phyloP scores from a whole-genome alignment of 2,888 invertebrate species.

The Tethea ocularis region DNA sequence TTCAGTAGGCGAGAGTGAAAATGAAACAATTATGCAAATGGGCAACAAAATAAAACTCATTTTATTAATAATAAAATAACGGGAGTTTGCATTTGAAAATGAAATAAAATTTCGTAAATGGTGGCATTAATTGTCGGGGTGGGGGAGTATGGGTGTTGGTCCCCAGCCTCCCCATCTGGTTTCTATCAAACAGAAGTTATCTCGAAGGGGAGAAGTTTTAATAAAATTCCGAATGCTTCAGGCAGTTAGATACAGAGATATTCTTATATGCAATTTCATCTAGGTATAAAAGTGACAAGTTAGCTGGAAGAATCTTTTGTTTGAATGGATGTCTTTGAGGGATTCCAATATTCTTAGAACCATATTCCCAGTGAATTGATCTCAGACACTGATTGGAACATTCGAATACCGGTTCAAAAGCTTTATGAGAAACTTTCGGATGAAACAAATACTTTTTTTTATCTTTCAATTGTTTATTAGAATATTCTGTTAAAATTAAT shows the following conservation, averaged over 20 bases:
- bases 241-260: constrained; percentile 70
- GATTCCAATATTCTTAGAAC: constrained; percentile 56
- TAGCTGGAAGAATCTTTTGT: constrained; percentile 54
- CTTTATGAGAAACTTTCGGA: constrained; percentile 22
- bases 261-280: constrained; percentile 65
- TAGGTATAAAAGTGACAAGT: constrained; percentile 60
- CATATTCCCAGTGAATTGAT: constrained; percentile 45
- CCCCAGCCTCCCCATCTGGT: constrained; percentile 49
- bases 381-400: constrained; percentile 33
- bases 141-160: constrained; percentile 35
- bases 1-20: constrained; percentile 68
- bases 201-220: constrained; percentile 81
- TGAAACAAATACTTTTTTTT: not conserved
- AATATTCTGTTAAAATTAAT: too few relatives aligned
- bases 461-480: not conserved
- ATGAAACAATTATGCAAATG: constrained; percentile 81
- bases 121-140: constrained; percentile 73
- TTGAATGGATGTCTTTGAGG: constrained; percentile 56
- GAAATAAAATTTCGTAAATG: constrained; percentile 80
- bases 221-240: constrained; percentile 77
- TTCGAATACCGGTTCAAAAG: constrained; percentile 24
- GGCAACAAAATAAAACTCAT: constrained; percentile 80
- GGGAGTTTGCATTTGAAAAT: constrained; percentile 72
- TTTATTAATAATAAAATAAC: constrained; percentile 81
- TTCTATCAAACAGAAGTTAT: constrained; percentile 80